Percentiles rank a stretch among this genome's conserved stretches.
phyloP scores from a whole-genome alignment of 2,797 vertebrate species.

The Psittacula derbiana region DNA sequence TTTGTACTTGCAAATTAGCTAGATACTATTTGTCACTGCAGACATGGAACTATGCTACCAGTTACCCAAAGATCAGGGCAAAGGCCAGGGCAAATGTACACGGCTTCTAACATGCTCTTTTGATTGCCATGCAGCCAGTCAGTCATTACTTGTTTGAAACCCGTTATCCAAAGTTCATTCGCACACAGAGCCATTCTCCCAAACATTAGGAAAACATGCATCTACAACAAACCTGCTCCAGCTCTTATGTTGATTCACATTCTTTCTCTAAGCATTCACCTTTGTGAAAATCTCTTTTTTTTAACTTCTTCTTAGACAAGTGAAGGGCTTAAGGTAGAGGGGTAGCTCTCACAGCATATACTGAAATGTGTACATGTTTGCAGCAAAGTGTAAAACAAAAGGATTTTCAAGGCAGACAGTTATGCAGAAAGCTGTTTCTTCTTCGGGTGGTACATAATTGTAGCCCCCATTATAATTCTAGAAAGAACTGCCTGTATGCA shows the following conservation, averaged over 20 bases:
- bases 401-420: neutral
- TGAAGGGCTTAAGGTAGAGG: neutral
- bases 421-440: neutral
- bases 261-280: conserved; percentile 29
- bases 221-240: neutral
- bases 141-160: neutral
- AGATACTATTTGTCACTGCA: neutral
- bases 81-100: neutral
- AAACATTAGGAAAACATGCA: neutral
- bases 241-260: conserved; percentile 21
- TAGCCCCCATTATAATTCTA: neutral
- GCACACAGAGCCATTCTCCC: neutral
- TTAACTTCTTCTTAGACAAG: neutral
- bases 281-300: neutral
- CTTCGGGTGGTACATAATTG: neutral
- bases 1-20: conserved; percentile 34
- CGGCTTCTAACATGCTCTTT: neutral
- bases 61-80: neutral
- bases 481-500: neutral
- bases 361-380: neutral
- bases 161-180: conserved; percentile 3
- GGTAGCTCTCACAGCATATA: neutral
- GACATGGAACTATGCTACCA: neutral
- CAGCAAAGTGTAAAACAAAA: neutral
- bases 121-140: neutral